Evolutionary conservation across 92 coral and sea anemone genomes (phyloP).

Genomic region (Porites evermanni): DNA sequence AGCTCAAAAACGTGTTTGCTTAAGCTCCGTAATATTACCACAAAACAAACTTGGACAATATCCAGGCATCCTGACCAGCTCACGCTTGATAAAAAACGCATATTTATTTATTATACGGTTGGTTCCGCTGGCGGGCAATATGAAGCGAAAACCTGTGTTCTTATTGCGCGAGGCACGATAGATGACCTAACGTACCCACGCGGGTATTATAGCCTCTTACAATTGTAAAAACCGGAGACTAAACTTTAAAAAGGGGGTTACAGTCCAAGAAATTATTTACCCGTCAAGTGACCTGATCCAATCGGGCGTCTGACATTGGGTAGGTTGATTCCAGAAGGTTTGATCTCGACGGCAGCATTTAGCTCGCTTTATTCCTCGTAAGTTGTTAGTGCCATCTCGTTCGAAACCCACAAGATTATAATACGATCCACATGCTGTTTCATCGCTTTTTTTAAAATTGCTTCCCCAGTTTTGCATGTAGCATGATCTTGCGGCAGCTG

Average conservation of each 20-base stretch:
- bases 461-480: conserved; percentile 43
- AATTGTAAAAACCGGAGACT: too few species aligned
- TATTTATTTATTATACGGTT: too few species aligned
- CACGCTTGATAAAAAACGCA: too few species aligned
- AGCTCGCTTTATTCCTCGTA: conserved; percentile 52
- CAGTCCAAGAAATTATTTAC: conserved; percentile 1
- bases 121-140: too few species aligned
- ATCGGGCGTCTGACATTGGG: conserved; percentile 58
- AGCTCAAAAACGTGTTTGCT: too few species aligned
- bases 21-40: too few species aligned
- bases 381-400: conserved; percentile 25
- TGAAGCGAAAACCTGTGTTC: too few species aligned
- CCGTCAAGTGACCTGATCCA: conserved; percentile 64
- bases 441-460: conserved; percentile 52
- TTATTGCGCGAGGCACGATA: too few species aligned
- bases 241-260: background rate
- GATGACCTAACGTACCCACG: too few species aligned
- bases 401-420: conserved; percentile 46
- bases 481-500: conserved; percentile 17
- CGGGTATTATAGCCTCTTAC: too few species aligned
- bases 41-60: too few species aligned
- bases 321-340: conserved; percentile 63
- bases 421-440: conserved; percentile 47
- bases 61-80: too few species aligned
- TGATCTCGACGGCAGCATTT: conserved; percentile 60